Evolutionary conservation across 1,140 invertebrate species (phyloP).

Genomic region (Saccostrea cuccullata): DNA sequence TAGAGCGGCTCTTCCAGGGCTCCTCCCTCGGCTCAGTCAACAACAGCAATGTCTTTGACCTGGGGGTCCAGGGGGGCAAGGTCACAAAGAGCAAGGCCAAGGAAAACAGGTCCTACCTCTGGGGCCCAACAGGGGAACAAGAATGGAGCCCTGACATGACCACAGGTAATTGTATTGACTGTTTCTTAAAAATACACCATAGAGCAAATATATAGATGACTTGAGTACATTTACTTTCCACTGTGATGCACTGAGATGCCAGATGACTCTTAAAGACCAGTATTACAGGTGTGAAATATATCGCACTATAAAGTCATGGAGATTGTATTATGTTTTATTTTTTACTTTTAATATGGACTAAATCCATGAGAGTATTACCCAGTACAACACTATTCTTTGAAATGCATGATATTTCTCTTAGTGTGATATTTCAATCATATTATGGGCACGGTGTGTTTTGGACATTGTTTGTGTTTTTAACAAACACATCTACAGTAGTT

Average conservation of each 20-base stretch:
- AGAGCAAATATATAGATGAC: neutral
- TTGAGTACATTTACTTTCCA: neutral
- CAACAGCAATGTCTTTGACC: neutral
- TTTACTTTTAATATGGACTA: too few species aligned
- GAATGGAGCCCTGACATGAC: constrained; percentile 78
- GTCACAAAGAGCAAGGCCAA: neutral
- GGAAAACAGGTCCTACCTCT: constrained; percentile 67
- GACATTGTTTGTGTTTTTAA: too few species aligned
- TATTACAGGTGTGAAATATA: too few species aligned
- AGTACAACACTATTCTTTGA: too few species aligned
- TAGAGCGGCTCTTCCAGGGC: neutral
- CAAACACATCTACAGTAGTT: too few species aligned
- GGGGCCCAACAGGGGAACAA: constrained; percentile 79
- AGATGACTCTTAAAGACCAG: neutral
- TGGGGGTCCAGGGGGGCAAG: neutral
- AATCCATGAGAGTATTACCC: too few species aligned
- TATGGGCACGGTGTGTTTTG: too few species aligned
- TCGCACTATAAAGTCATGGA: too few species aligned
- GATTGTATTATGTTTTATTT: too few species aligned
- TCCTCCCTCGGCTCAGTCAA: constrained; percentile 15
- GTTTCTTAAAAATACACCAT: neutral
- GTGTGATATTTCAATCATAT: too few species aligned
- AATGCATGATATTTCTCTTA: too few species aligned
- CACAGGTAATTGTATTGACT: constrained; percentile 65
- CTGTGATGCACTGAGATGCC: neutral